Conservation (phyloP, 1,140 invertebrate species). For the Platyscapa corneri region DNA sequence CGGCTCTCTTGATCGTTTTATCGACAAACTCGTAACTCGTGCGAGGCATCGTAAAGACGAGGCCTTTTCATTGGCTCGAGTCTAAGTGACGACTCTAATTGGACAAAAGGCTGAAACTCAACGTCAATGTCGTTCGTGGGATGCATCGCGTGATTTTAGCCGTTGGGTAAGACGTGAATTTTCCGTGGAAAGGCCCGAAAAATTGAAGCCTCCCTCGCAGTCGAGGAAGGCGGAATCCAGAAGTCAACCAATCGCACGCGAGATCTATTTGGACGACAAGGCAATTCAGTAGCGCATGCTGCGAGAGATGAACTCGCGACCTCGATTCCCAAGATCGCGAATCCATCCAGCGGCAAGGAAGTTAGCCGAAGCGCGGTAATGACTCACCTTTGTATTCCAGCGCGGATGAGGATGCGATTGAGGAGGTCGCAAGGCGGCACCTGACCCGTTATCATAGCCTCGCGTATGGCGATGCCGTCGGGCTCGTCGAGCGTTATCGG, state of each 20-base stretch:
- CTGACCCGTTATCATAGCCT: slow-evolving; percentile 82
- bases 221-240: not conserved
- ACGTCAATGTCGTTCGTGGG: not conserved
- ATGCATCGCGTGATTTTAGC: not conserved
- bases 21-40: not conserved
- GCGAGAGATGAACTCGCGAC: not conserved
- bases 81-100: not conserved
- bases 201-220: too few species aligned
- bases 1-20: too few species aligned
- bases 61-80: not conserved
- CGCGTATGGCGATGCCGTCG: slow-evolving; percentile 82
- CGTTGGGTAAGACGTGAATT: not conserved
- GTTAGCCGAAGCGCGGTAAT: too few species aligned
- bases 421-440: slow-evolving; percentile 83
- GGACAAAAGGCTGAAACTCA: not conserved
- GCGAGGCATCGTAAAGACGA: not conserved
- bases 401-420: slow-evolving; percentile 82
- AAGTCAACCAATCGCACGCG: not conserved
- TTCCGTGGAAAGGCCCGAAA: too few species aligned
- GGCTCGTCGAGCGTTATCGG: slow-evolving; percentile 81
- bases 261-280: too few species aligned
- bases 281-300: too few species aligned
- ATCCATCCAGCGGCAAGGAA: too few species aligned
- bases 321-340: not conserved
- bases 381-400: slow-evolving; percentile 77